Conservation (phyloP, 2,113 vertebrate species). For the Corythaeola cristata region DNA sequence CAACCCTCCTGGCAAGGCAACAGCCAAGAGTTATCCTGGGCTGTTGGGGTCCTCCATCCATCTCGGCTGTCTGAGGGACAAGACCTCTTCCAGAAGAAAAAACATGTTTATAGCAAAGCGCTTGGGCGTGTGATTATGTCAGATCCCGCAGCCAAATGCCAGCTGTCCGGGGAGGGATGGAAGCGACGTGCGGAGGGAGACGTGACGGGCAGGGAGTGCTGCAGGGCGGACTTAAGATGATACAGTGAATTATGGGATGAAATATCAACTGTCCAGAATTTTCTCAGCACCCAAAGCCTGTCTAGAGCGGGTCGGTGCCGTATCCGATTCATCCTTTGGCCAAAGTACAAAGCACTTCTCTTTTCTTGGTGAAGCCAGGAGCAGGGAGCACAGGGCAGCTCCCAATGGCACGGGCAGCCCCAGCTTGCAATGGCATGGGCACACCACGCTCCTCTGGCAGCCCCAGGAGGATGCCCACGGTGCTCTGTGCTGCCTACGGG, state of each 20-base stretch:
- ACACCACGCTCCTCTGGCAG: background rate
- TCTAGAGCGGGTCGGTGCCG: background rate
- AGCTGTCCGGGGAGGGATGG: background rate
- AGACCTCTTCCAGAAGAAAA: background rate
- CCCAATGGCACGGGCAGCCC: fast-evolving
- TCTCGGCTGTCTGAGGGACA: background rate
- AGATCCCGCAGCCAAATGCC: background rate
- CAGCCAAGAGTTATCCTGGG: background rate
- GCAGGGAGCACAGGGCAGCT: background rate
- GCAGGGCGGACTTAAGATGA: background rate
- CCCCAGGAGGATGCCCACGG: background rate
- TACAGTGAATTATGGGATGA: background rate
- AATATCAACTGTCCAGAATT: background rate
- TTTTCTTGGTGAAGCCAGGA: background rate
- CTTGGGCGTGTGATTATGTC: background rate
- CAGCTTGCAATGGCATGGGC: too few relatives aligned
- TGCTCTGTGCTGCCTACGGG: background rate
- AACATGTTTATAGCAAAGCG: background rate
- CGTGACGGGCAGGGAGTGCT: background rate
- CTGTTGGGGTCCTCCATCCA: background rate
- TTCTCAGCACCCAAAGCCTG: background rate
- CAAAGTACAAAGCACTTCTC: background rate
- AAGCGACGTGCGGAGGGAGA: background rate
- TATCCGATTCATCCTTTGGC: background rate
- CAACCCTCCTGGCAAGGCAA: background rate